These are phyloP conservation scores for Montipora sp. DNA, from an alignment of 64 coral and sea anemone species.

Conservation along the genomic window DNA sequence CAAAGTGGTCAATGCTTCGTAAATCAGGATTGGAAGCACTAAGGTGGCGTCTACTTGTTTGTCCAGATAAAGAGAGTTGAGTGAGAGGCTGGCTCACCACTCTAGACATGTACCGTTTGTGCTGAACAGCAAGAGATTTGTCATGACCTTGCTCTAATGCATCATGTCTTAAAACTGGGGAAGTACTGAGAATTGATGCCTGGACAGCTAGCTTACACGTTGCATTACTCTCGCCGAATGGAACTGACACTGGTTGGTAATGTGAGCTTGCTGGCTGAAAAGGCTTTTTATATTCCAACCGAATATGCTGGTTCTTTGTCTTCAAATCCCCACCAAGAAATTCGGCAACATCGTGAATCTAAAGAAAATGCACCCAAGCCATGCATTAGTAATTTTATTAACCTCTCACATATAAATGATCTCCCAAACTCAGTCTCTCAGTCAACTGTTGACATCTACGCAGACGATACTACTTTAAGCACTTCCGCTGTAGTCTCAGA, in stretches of 20 bases:
- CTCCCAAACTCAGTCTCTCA: no score
- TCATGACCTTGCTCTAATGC: not conserved
- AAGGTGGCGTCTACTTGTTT: conserved; percentile 49
- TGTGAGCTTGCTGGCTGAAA: not conserved
- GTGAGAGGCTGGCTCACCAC: conserved; percentile 35
- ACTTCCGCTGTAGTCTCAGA: no score
- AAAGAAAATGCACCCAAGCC: not conserved
- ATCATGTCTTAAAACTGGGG: conserved; percentile 60
- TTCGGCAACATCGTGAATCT: conserved; percentile 96
- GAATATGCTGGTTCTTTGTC: conserved; percentile 82
- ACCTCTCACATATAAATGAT: no score
- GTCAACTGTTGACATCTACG: no score
- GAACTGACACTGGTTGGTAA: not conserved
- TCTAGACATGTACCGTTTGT: not conserved
- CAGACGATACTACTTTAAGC: no score
- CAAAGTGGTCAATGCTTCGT: conserved; percentile 9
- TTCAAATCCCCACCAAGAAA: conserved; percentile 96
- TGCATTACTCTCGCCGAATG: conserved; percentile 6
- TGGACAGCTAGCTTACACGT: conserved; percentile 67
- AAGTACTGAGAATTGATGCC: conserved; percentile 70
- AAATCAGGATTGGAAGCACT: conserved; percentile 80
- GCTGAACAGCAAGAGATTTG: not conserved
- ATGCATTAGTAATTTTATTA: no score
- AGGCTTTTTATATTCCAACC: conserved; percentile 67
- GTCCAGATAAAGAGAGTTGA: conserved; percentile 25